Conservation (phyloP, 2,888 invertebrate genomes). For the Neoascia interrupta region DNA sequence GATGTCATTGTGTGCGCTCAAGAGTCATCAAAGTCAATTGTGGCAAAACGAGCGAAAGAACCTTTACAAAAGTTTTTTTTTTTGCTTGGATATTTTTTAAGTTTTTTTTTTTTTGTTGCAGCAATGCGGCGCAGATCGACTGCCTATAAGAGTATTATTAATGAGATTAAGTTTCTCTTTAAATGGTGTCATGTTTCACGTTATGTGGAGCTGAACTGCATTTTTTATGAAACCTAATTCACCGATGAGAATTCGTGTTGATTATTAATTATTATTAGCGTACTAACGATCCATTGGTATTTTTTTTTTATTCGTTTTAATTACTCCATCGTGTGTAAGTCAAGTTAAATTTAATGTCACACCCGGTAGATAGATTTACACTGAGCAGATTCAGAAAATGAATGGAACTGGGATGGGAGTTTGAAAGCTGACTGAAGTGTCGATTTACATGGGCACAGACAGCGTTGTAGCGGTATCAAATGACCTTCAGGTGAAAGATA, state of each 20-base stretch:
- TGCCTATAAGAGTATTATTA: slow-evolving; percentile 40
- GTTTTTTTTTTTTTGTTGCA: background rate
- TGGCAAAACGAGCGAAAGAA: slow-evolving; percentile 67
- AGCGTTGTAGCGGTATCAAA: background rate
- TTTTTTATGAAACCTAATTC: slow-evolving; percentile 64
- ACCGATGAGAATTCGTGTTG: slow-evolving; percentile 48
- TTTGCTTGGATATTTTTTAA: background rate
- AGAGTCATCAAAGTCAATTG: slow-evolving; percentile 66
- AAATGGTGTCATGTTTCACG: slow-evolving; percentile 47
- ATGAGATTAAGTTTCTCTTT: slow-evolving; percentile 63
- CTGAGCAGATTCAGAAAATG: too few species aligned
- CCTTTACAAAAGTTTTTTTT: slow-evolving; percentile 36
- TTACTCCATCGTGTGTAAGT: slow-evolving; percentile 21
- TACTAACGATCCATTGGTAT: slow-evolving; percentile 41
- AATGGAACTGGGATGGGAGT: background rate
- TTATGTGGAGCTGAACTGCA: slow-evolving; percentile 27
- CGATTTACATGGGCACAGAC: slow-evolving; percentile 10
- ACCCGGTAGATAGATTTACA: slow-evolving; percentile 45
- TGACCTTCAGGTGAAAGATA: slow-evolving; percentile 19
- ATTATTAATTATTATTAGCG: slow-evolving; percentile 60
- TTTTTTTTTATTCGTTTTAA: slow-evolving; percentile 9
- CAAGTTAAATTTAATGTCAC: slow-evolving; percentile 52
- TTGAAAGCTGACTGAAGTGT: slow-evolving; percentile 22
- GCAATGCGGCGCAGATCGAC: background rate
- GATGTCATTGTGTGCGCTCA: slow-evolving; percentile 18